phyloP scores from a whole-genome alignment of 2,113 vertebrate genomes.

The Sarotherodon lohbergeri region DNA sequence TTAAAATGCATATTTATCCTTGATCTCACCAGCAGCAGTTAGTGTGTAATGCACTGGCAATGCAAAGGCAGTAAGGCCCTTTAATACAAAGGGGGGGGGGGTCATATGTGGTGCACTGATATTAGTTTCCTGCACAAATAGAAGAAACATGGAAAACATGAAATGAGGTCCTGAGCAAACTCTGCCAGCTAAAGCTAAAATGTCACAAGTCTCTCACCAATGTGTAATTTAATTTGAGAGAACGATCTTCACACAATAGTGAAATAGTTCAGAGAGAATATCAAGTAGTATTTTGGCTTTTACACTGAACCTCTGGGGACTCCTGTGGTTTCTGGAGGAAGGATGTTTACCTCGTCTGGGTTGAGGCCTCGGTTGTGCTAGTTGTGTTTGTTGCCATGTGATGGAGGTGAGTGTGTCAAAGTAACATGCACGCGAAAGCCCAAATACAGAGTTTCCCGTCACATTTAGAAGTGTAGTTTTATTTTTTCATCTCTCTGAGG shows the following conservation, averaged over 20 bases:
- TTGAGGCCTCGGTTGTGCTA: too few relatives aligned
- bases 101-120: not conserved
- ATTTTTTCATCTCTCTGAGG: not conserved
- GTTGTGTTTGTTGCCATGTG: not conserved
- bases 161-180: not conserved
- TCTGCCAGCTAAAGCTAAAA: not conserved
- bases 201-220: rapidly evolving
- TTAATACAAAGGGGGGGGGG: not conserved
- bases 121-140: not conserved
- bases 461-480: not conserved
- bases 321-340: not conserved
- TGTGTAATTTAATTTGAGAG: not conserved
- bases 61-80: not conserved
- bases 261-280: not conserved
- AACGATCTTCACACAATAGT: rapidly evolving
- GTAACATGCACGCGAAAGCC: rapidly evolving
- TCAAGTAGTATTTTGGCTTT: rapidly evolving
- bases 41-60: not conserved
- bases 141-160: not conserved
- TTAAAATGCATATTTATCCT: not conserved
- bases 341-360: not conserved
- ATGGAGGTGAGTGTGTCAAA: not conserved
- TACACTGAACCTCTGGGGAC: rapidly evolving
- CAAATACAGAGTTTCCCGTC: too few relatives aligned
- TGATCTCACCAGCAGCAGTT: not conserved